phyloP scores from a whole-genome alignment of 37 sponge, comb jelly and placozoan genomes.

The Corticium candelabrum region DNA sequence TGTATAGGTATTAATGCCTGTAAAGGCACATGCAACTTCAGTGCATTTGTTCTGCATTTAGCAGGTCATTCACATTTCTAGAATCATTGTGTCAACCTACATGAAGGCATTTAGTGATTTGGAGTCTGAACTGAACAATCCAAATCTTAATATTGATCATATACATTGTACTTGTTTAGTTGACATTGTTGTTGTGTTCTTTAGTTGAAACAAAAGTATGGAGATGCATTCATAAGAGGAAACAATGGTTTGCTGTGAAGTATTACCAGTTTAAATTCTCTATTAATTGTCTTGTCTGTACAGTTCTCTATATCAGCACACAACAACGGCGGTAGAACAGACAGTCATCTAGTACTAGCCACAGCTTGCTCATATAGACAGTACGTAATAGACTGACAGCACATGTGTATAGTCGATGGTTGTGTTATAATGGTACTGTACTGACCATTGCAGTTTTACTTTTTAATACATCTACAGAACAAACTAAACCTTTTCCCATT shows the following conservation, averaged over 20 bases:
- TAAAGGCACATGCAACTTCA: no score
- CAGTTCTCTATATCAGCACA: slow-evolving; percentile 97
- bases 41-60: no score
- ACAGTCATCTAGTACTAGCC: no score
- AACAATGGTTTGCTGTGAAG: slow-evolving; percentile 68
- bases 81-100: no score
- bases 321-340: slow-evolving; percentile 33
- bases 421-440: background rate
- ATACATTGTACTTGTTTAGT: no score
- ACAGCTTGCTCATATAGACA: no score
- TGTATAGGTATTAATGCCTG: no score
- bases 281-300: background rate
- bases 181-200: background rate
- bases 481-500: slow-evolving; percentile 63
- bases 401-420: background rate
- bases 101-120: no score
- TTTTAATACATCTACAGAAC: slow-evolving; percentile 33
- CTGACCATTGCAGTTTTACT: background rate
- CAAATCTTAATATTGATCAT: no score
- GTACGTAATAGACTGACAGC: background rate
- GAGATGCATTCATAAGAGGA: slow-evolving; percentile 97
- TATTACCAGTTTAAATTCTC: no score
- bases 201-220: slow-evolving; percentile 95
- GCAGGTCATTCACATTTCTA: no score
- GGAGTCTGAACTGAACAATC: no score